Evolutionary conservation across 2,888 invertebrate genomes (phyloP), one percentile per base, ranked within the genome.

Genomic region (Athrips mouffetella): DNA sequence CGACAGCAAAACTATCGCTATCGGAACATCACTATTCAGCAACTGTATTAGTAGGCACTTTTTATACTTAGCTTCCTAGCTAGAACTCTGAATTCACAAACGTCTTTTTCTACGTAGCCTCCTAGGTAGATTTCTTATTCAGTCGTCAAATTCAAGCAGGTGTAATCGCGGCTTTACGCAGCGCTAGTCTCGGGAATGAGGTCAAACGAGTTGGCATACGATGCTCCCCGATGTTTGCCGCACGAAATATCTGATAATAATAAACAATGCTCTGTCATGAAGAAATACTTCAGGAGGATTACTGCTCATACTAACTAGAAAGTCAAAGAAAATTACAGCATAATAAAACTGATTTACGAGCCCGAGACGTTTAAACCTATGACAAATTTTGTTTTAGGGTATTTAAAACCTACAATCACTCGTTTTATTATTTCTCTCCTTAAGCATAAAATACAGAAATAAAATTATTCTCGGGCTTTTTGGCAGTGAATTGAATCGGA

Each of bases 121-220:
- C n/a, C n/a, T n/a, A n/a, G n/a, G n/a, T n/a, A n/a, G n/a, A n/a
- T n/a, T n/a, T n/a, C n/a, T n/a, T n/a, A n/a, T n/a, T n/a, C n/a
- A n/a, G n/a, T n/a, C n/a, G n/a, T n/a, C n/a, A n/a, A n/a, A n/a
- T n/a, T n/a, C n/a, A n/a, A n/a, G n/a, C n/a, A n/a, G n/a, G n/a
- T n/a, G n/a, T n/a, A n/a, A n/a, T n/a, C n/a, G n/a, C n/a, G n/a
- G n/a, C n/a, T n/a, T 80, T 81, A 84, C 80, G 73, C 80, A 81
- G 81, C 76, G 76, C 78, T 77, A 77, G 78, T 77, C 73, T 64
- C 71, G 69, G 70, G 78, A 86, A 86, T 82, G 84, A 79, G 87
- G 87, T 86, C 84, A 81, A 76, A 75, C 74, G 73, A 78, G 76
- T 80, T 84, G 81, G 86, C 85, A 80, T 79, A 76, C 76, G 72